These are phyloP conservation scores for Cottus gobio DNA, from an alignment of 2,113 vertebrate genomes.

Conservation along the genomic window DNA sequence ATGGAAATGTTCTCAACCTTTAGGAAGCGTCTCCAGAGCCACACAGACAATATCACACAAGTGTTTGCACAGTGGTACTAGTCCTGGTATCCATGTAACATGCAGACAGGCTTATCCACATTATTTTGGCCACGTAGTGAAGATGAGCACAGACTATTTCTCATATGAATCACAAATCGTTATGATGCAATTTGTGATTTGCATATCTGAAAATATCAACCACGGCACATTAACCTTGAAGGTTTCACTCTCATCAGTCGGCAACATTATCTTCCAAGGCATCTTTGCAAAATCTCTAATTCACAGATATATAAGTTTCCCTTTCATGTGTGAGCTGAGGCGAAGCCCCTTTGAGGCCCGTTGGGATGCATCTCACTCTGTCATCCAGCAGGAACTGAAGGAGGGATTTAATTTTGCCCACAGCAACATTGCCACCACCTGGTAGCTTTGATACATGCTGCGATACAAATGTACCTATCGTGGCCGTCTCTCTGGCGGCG, in stretches of 20 bases:
- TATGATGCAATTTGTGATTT: slow-evolving; percentile 28
- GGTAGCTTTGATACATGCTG: slow-evolving; percentile 56
- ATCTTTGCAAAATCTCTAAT: neutral
- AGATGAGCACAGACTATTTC: neutral
- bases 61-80: neutral
- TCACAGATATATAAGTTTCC: neutral
- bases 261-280: neutral
- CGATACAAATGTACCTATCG: slow-evolving; percentile 7
- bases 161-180: slow-evolving; percentile 20
- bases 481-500: neutral
- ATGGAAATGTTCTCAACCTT: neutral
- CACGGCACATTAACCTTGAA: neutral
- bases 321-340: slow-evolving; percentile 8
- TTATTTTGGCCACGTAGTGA: neutral
- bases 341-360: slow-evolving; percentile 5
- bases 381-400: slow-evolving; percentile 22
- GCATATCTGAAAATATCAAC: slow-evolving; percentile 30
- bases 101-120: neutral
- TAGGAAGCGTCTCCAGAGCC: neutral
- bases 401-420: slow-evolving; percentile 53
- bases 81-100: neutral
- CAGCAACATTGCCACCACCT: slow-evolving; percentile 83
- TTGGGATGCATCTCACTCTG: neutral
- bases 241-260: neutral
- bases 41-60: neutral